Percentiles rank a stretch among this genome's conserved stretches.
Evolutionary conservation across 2,797 vertebrate genomes (phyloP).

Genomic region (Iguana delicatissima): DNA sequence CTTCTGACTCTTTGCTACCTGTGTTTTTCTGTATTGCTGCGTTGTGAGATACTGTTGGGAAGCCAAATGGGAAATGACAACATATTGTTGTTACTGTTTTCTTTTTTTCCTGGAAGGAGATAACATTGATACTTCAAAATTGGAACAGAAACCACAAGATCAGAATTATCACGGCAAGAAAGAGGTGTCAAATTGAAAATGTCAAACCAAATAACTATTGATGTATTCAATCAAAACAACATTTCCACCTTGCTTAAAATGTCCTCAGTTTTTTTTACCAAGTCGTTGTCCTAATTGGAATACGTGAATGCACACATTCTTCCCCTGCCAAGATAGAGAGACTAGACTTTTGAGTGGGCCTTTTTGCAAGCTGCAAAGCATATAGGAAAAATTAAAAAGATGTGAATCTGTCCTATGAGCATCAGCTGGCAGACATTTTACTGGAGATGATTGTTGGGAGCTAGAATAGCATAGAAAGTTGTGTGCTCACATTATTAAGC

Average conservation of each 20-base stretch:
- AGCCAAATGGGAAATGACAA: background rate
- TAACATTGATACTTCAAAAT: background rate
- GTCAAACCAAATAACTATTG: background rate
- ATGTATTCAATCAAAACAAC: constrained; percentile 6
- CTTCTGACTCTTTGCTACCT: constrained; percentile 23
- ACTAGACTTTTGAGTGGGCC: background rate
- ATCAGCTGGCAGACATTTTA: background rate
- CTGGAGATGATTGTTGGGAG: background rate
- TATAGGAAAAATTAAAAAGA: background rate
- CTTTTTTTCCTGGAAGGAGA: background rate
- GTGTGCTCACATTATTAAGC: background rate
- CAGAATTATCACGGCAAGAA: background rate
- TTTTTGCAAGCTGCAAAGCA: background rate
- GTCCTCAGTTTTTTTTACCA: background rate
- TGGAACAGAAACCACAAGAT: background rate
- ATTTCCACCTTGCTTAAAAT: background rate
- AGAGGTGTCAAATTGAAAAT: background rate
- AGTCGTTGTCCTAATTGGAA: background rate
- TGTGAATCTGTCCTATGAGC: background rate
- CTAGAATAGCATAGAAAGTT: background rate
- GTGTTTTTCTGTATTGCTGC: constrained; percentile 32
- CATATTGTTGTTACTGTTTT: background rate
- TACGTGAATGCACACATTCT: too few species aligned
- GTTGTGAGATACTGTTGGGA: background rate
- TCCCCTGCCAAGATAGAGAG: background rate